Conservation (phyloP, 2,797 vertebrate genomes). For the Calcarius lapponicus region DNA sequence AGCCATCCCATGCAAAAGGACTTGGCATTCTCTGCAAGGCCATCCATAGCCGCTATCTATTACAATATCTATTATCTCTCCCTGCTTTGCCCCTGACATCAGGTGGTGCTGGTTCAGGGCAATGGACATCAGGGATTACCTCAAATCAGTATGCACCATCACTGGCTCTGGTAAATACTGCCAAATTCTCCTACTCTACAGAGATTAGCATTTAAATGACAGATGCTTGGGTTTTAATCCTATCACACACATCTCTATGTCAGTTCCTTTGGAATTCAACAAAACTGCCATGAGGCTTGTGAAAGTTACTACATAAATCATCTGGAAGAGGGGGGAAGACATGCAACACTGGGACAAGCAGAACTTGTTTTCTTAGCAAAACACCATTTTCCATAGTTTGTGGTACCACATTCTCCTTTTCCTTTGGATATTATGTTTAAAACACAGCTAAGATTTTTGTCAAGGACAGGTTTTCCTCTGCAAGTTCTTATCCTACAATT, state of each 20-base stretch:
- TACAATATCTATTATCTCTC: not conserved
- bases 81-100: not conserved
- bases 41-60: not conserved
- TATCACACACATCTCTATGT: constrained; percentile 31
- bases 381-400: not conserved
- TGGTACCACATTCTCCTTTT: not conserved
- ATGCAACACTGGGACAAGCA: not conserved
- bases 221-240: constrained; percentile 38
- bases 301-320: constrained; percentile 50
- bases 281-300: not conserved
- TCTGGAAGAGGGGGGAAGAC: not conserved
- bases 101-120: not conserved
- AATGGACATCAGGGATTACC: not conserved
- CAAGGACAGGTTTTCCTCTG: not conserved
- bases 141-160: constrained; percentile 36
- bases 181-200: constrained; percentile 23
- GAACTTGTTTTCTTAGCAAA: constrained; percentile 29
- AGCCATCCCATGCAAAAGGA: not conserved
- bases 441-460: not conserved
- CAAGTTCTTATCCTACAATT: not conserved
- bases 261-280: constrained; percentile 35
- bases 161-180: not conserved
- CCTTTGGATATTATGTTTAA: not conserved
- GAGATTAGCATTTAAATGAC: constrained; percentile 53
- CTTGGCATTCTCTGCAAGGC: not conserved